These are phyloP conservation scores for Ctenopoma multispine DNA, from an alignment of 2,797 vertebrate genomes.

Conservation along the genomic window DNA sequence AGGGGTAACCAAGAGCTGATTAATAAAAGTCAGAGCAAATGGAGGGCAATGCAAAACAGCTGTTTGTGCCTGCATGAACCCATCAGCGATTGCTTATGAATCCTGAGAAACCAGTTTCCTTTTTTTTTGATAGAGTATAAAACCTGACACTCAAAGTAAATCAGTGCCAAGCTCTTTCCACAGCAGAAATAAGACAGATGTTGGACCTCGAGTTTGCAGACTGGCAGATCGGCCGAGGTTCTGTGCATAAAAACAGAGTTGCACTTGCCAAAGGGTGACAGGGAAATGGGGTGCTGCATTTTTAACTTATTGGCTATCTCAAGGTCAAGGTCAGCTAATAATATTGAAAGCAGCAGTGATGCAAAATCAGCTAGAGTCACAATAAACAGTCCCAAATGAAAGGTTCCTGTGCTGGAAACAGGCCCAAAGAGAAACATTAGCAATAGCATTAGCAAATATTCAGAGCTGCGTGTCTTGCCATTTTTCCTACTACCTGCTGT, in stretches of 20 bases:
- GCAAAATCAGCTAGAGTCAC: slow-evolving; percentile 2
- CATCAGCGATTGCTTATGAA: slow-evolving; percentile 61
- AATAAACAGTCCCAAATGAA: slow-evolving; percentile 10
- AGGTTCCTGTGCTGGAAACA: too few relatives aligned
- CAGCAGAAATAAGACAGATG: slow-evolving; percentile 75
- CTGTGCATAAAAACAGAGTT: slow-evolving; percentile 26
- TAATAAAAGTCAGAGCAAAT: slow-evolving; percentile 78
- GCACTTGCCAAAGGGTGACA: slow-evolving; percentile 48
- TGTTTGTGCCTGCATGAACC: slow-evolving; percentile 74
- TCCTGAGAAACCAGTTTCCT: slow-evolving; percentile 64
- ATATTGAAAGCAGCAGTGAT: slow-evolving; percentile 16
- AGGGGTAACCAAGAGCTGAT: slow-evolving; percentile 70
- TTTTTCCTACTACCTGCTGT: too few relatives aligned
- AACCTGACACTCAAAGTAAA: slow-evolving; percentile 57
- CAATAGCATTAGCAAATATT: not conserved
- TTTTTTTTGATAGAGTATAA: slow-evolving; percentile 61
- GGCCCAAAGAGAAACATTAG: not conserved
- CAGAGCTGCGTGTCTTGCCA: not conserved
- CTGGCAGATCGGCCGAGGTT: slow-evolving; percentile 58
- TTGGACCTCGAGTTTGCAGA: slow-evolving; percentile 61
- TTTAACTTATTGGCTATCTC: slow-evolving; percentile 42
- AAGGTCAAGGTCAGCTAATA: slow-evolving; percentile 51
- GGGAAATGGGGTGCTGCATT: slow-evolving; percentile 33
- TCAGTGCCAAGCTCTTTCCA: slow-evolving; percentile 57
- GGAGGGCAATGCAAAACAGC: slow-evolving; percentile 81